Evolutionary conservation across 2,113 vertebrate species (phyloP), one percentile per base, ranked within the genome.

Genomic region (Anoplopoma fimbria): DNA sequence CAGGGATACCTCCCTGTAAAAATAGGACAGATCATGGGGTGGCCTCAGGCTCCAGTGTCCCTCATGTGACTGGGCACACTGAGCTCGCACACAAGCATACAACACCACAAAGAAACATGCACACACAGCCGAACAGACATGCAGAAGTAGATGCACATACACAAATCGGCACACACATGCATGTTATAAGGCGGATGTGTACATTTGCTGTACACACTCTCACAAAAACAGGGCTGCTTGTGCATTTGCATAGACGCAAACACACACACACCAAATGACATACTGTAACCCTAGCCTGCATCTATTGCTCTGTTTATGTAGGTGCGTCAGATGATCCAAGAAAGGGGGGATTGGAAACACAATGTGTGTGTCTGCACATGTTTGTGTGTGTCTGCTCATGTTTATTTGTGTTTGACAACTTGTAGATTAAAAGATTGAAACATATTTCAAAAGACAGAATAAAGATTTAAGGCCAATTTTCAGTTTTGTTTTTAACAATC

Each of bases 11-110:
- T 85, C 73, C 51, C 21, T 6, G 42, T 91, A 93, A 93, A 95
- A 95, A 95, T 95, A 95, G 93, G 88, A 82, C 73, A 64, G 86
- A 88, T 93, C 90, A 88, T 69, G 36, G 87, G 86, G 83, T 80
- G 68, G 77, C 86, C 87, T 75, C 21, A 42, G 84, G 90, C 88
- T 93, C 85, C 69, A 79, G 89, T 93, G 89, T 89, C 92, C 69
- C 78, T 76, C 87, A 89, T 90, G 84, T 90, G 91, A 95, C 79
- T 77, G 63, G 58, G 55, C 40, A 63, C 23, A 69, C 33, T 82
- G n/a, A n/a, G n/a, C 3, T 2, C 21, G 45, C 19, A 69, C 57
- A 34, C 53, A 36, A 8, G 9, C 23, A 15, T 38, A 64, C 21
- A 77, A 77, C 33, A 49, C 29, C 42, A 63, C 38, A 45, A 27